Percentiles rank a stretch among this genome's conserved stretches.
Conservation (phyloP, 1,140 invertebrate species). For the Orchesella cincta region DNA sequence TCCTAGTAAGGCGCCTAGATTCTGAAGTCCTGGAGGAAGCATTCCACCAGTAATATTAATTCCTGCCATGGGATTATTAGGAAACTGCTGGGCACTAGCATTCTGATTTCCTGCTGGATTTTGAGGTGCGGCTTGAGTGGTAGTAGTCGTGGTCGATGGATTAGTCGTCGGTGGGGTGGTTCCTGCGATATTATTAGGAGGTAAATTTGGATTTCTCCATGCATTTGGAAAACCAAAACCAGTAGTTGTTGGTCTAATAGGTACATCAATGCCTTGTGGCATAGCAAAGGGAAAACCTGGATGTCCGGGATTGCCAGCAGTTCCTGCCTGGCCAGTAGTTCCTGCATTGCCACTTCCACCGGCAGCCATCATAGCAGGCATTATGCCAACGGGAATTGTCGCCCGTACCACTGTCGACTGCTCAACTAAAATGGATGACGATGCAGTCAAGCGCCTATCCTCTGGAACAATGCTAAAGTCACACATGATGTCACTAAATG, state of each 20-base stretch:
- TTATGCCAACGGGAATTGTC: conserved; percentile 62
- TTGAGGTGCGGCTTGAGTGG: background rate
- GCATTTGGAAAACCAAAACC: background rate
- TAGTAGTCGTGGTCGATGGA: background rate
- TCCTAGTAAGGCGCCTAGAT: background rate
- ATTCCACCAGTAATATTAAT: background rate
- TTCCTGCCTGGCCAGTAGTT: conserved; percentile 48
- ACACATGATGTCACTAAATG: conserved; percentile 80
- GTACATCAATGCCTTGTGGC: background rate
- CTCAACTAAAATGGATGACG: conserved; percentile 70
- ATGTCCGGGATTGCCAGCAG: background rate
- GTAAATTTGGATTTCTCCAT: background rate
- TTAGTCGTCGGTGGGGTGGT: background rate
- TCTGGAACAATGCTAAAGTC: conserved; percentile 66
- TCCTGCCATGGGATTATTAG: background rate
- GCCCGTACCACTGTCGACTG: conserved; percentile 66
- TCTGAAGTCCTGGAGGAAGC: conserved; percentile 1
- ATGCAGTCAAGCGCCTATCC: conserved; percentile 70
- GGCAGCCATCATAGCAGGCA: conserved; percentile 51
- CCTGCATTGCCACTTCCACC: conserved; percentile 34
- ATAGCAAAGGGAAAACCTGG: background rate
- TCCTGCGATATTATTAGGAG: too few relatives aligned
- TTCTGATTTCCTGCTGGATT: background rate
- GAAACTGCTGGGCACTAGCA: background rate
- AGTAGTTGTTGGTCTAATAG: background rate